These are phyloP conservation scores for Parauchenoglanis ngamensis DNA, from an alignment of 2,797 vertebrate genomes.

Conservation along the genomic window DNA sequence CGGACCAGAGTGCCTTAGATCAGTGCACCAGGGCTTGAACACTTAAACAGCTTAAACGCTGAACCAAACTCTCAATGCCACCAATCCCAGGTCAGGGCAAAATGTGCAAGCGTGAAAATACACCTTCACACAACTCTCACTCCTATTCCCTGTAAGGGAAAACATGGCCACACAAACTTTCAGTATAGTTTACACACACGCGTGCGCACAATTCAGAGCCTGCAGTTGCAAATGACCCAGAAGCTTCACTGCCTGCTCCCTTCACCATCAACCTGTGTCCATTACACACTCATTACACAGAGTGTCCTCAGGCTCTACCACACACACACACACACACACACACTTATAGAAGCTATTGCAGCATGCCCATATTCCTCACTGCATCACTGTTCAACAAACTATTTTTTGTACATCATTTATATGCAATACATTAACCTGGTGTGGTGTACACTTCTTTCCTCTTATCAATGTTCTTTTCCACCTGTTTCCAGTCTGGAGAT, in stretches of 20 bases:
- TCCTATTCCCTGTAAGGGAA: neutral
- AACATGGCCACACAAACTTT: neutral
- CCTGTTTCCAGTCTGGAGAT: too few relatives aligned
- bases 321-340: constrained; percentile 13
- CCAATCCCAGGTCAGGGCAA: neutral
- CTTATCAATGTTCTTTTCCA: neutral
- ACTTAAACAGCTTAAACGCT: neutral
- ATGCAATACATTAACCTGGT: neutral
- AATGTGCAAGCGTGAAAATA: neutral
- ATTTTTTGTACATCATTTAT: neutral
- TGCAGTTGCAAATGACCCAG: constrained; percentile 37
- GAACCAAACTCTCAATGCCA: neutral
- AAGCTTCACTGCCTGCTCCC: constrained; percentile 25
- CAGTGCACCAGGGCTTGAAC: neutral
- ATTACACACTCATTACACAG: constrained; percentile 37
- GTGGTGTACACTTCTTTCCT: neutral
- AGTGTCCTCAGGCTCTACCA: constrained; percentile 11
- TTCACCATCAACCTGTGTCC: constrained; percentile 27
- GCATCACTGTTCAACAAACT: neutral
- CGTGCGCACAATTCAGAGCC: neutral
- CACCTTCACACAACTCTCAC: neutral
- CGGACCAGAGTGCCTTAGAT: neutral
- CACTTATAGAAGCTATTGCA: neutral
- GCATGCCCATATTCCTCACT: neutral
- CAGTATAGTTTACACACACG: neutral